Conservation (phyloP, 2,113 vertebrate species). For the Phylloscopus whistleri region DNA sequence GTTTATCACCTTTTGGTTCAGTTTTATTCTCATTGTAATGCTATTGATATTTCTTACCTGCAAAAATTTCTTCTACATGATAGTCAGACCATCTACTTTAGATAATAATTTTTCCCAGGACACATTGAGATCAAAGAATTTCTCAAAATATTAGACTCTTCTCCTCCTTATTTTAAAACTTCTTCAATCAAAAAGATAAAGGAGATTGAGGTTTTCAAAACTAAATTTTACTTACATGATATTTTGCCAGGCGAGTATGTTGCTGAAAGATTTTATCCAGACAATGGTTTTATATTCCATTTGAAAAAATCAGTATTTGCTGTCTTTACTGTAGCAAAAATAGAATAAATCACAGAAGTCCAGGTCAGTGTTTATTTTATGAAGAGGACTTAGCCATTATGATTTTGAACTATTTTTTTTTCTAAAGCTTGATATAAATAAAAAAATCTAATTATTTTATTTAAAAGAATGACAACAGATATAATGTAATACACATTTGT, state of each 20-base stretch:
- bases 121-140: background rate
- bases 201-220: background rate
- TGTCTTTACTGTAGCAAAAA: background rate
- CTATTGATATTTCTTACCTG: background rate
- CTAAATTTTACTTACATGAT: background rate
- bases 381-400: background rate
- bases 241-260: background rate
- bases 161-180: background rate
- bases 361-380: background rate
- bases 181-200: background rate
- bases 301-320: background rate
- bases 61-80: background rate
- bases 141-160: background rate
- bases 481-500: background rate
- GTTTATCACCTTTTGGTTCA: background rate
- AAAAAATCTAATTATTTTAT: background rate
- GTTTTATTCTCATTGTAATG: background rate
- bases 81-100: background rate
- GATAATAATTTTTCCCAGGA: background rate
- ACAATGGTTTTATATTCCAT: background rate
- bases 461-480: background rate
- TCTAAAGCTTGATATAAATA: background rate
- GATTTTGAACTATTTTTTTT: background rate
- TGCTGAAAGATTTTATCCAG: background rate
- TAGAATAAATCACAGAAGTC: background rate